Conservation (phyloP, 2,888 invertebrate species). For the Cataglyphis rosenhaueri region DNA sequence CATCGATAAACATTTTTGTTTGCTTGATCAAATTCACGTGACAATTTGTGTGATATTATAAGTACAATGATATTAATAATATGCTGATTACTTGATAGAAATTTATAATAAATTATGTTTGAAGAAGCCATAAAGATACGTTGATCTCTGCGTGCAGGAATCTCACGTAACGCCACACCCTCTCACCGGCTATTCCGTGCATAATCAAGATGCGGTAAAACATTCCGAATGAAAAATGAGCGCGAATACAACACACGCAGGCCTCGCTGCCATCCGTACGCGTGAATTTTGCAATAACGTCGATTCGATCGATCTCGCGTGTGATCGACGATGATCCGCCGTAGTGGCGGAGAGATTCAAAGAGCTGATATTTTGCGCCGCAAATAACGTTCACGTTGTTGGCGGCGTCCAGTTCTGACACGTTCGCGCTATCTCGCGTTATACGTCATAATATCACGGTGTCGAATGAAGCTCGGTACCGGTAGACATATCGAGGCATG, state of each 20-base stretch:
- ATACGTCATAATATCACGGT: constrained; percentile 59
- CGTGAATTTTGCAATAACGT: constrained; percentile 51
- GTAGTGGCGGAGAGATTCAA: constrained; percentile 46
- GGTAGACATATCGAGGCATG: constrained; percentile 42
- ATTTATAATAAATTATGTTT: neutral
- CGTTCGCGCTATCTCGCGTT: constrained; percentile 57
- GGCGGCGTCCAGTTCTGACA: constrained; percentile 50
- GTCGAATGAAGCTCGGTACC: constrained; percentile 51
- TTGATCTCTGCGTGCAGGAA: neutral
- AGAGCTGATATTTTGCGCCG: constrained; percentile 51
- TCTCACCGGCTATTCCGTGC: constrained; percentile 23
- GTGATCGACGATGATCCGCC: constrained; percentile 54
- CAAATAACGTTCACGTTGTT: constrained; percentile 54
- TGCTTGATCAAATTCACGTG: neutral
- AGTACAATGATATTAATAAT: neutral
- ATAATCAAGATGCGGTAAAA: constrained; percentile 50
- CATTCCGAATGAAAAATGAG: constrained; percentile 45
- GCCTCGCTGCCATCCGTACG: constrained; percentile 7
- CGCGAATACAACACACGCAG: neutral
- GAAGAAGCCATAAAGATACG: neutral
- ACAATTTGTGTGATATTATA: neutral
- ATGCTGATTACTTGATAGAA: neutral
- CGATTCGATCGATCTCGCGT: constrained; percentile 36
- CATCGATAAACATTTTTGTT: neutral
- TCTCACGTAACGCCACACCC: constrained; percentile 2